A percentile compares a stretch with the other conserved stretches of the same genome.
phyloP scores from a whole-genome alignment of 2,888 invertebrate species.

The Nudaria mundana region DNA sequence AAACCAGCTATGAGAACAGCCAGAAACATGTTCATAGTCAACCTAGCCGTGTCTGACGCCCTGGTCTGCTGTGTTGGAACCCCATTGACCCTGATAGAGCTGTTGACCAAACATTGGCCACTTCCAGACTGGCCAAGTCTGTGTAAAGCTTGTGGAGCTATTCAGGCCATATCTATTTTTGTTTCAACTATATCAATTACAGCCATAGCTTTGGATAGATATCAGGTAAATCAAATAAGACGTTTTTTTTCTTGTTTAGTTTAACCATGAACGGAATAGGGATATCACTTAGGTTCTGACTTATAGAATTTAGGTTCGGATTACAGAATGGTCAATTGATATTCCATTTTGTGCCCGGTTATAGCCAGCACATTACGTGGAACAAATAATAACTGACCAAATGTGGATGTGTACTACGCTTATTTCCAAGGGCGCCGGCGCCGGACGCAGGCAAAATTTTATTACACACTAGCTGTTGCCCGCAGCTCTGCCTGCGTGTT shows the following conservation, averaged over 20 bases:
- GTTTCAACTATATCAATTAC: constrained; percentile 97
- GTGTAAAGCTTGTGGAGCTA: constrained; percentile 92
- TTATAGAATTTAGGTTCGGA: too few relatives aligned
- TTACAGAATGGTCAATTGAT: too few relatives aligned
- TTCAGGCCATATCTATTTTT: constrained; percentile 95
- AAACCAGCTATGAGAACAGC: constrained; percentile 95
- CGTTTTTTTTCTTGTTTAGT: constrained; percentile 5
- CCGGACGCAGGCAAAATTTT: too few relatives aligned
- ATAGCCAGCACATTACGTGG: too few relatives aligned
- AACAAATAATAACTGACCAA: too few relatives aligned
- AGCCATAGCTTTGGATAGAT: constrained; percentile 92
- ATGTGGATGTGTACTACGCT: too few relatives aligned
- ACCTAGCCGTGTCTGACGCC: constrained; percentile 92
- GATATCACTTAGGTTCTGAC: too few relatives aligned
- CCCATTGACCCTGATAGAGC: constrained; percentile 93
- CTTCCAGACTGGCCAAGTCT: constrained; percentile 88
- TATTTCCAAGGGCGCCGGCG: too few relatives aligned
- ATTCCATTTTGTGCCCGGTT: too few relatives aligned
- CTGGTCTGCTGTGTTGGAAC: constrained; percentile 94
- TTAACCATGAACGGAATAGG: too few relatives aligned
- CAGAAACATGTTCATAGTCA: constrained; percentile 94
- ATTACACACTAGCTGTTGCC: too few relatives aligned
- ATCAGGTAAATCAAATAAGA: constrained; percentile 87
- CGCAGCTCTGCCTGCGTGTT: too few relatives aligned
- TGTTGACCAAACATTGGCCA: constrained; percentile 92